Evolutionary conservation across 2,113 vertebrate genomes (phyloP).

Genomic region (Ptyas mucosa): DNA sequence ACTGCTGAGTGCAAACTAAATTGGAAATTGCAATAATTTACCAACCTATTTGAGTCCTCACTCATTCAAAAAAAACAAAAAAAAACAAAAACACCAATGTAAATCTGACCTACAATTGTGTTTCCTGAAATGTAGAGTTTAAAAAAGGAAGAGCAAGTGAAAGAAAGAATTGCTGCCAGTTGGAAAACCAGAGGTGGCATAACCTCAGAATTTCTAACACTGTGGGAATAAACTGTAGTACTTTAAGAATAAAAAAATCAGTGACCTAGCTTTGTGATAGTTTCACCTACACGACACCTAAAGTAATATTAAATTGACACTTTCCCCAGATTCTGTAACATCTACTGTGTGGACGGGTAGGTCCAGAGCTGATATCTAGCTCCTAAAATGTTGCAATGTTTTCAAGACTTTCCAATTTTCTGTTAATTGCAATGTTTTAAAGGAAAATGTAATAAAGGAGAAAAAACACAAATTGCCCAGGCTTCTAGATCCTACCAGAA

Average conservation of each 20-base stretch:
- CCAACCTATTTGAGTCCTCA: neutral
- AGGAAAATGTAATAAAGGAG: neutral
- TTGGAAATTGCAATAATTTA: neutral
- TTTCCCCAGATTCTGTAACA: neutral
- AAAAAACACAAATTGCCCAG: neutral
- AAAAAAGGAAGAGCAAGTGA: neutral
- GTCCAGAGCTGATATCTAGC: neutral
- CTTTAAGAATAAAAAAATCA: neutral
- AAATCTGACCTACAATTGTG: neutral
- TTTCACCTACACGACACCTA: neutral
- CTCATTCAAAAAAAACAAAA: neutral
- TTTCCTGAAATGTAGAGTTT: neutral
- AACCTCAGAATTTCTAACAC: neutral
- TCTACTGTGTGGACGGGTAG: neutral
- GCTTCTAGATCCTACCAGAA: neutral
- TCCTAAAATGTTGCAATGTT: neutral
- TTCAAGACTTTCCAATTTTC: neutral
- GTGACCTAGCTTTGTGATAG: neutral
- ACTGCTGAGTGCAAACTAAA: neutral
- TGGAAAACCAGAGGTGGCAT: neutral
- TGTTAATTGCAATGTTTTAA: neutral
- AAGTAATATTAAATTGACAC: neutral
- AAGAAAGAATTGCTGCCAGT: neutral
- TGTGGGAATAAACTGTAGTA: neutral
- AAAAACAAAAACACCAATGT: neutral